Base-by-base conservation (phyloP, 2,797 vertebrate genomes). In the Chlorospingus semifuscus region DNA sequence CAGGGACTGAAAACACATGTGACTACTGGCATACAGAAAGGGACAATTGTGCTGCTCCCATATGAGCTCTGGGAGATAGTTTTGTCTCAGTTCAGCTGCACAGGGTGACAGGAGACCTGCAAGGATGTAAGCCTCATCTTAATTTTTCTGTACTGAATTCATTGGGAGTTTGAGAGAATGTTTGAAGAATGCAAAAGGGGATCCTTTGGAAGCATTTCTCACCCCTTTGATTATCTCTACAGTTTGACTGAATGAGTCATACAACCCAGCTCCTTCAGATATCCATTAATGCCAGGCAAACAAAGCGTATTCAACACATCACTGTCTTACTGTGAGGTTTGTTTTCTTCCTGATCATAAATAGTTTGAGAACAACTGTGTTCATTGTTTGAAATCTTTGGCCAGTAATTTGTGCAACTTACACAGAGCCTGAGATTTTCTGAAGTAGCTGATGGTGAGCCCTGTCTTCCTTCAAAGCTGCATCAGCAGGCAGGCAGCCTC, bases 221-320 rank as follows among this genome's bases (percentile, higher is more conserved):
- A 68, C 13, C 27, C 11, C 68, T 92, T 95, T 89, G 65, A 71
- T 87, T 87, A 78, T 92, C 47, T 75, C 79, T 87, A n/a, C 83
- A 81, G 39, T 42, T 74, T 81, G 76, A 83, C n/a, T 75, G 79
- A 88, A 93, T 79, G 87, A 92, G 69, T 83, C 69, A 83, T 61
- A 66, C 27, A 78, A 34, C 47, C 23, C 36, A 78, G 57, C 50
- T 92, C 55, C 80, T 87, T 94, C 89, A 87, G 76, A 78, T 65
- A 91, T 37, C 81, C 39, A 47, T 75, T 83, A 87, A 83, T 75
- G 36, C n/a, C 72, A 74, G 20, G 47, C 53, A 92, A 94, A 87
- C 7, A 81, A 83, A 93, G 72, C 3, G 0, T 59, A 70, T 87
- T 76, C 64, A 59, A 70, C 50, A 50, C 37, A 71, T 87, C 37